phyloP scores from a whole-genome alignment of 2,797 vertebrate genomes.

The Epinephelus coioides region DNA sequence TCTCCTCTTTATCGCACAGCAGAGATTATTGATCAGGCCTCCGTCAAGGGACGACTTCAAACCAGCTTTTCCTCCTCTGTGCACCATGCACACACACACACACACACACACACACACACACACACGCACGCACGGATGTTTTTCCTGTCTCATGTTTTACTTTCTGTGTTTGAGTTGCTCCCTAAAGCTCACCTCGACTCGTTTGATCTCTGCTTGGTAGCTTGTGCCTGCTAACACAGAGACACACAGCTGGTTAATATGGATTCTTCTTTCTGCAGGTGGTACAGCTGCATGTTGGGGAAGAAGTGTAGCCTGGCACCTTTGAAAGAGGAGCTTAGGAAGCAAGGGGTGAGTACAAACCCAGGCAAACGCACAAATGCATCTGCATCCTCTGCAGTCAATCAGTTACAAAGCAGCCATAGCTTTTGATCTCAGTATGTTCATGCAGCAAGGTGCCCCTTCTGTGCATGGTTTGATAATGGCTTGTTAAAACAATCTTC shows the following conservation, averaged over 20 bases:
- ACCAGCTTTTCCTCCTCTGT: slow-evolving; percentile 51
- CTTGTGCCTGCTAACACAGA: slow-evolving; percentile 1
- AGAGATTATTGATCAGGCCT: slow-evolving; percentile 76
- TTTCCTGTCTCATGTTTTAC: slow-evolving; percentile 43
- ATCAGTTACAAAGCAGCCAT: slow-evolving; percentile 12
- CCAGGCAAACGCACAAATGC: slow-evolving; percentile 22
- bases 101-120: not conserved
- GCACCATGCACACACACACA: not conserved
- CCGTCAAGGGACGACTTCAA: slow-evolving; percentile 63
- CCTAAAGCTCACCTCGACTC: slow-evolving; percentile 25
- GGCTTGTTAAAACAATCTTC: slow-evolving; percentile 38
- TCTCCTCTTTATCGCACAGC: slow-evolving; percentile 65
- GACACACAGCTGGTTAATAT: slow-evolving; percentile 45
- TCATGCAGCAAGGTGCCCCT: slow-evolving; percentile 20
- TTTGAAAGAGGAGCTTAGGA: slow-evolving; percentile 95
- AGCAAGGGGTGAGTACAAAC: slow-evolving; percentile 91
- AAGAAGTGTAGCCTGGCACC: slow-evolving; percentile 98
- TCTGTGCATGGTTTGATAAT: slow-evolving; percentile 5
- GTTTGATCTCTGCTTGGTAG: slow-evolving; percentile 65
- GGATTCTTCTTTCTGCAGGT: slow-evolving; percentile 86
- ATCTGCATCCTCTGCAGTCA: slow-evolving; percentile 12
- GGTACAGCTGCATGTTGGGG: slow-evolving; percentile 99
- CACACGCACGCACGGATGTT: slow-evolving; percentile 42
- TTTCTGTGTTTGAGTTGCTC: slow-evolving; percentile 52
- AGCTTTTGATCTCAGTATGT: slow-evolving; percentile 33